Evolutionary conservation across 2,113 vertebrate genomes (phyloP), one percentile per base, ranked within the genome.

Genomic region (Prionailurus bengalensis): DNA sequence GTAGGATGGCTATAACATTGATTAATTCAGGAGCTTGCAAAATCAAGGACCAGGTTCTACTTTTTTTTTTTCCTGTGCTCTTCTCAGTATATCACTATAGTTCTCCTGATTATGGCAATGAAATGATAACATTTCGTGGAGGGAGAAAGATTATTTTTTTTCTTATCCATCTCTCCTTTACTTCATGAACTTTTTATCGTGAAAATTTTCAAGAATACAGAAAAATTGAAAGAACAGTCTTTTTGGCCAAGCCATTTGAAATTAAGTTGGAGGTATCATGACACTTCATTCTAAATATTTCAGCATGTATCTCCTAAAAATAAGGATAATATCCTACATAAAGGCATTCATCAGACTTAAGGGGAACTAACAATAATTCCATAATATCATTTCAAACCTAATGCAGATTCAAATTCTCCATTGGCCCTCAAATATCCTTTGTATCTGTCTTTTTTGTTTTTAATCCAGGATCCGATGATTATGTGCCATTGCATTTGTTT

Each of bases 151-250:
- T 23, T 85, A 1, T 82, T 87, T 93, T 25, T 25, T 76, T 73
- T 68, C 23, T 88, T 45, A 83, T 36, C 27, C 36, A 55, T 70
- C 31, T 82, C 13, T 58, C 36, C 86, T 80, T 93, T 90, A 31
- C 7, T 92, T 96, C 23, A 53, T 25, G 15, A 65, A 36, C 17
- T 31, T 63, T 66, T 89, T 78, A 79, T 78, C 84, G 89, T 81
- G 53, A 96, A 95, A 93, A 95, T 1, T 71, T 86, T 96, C 14
- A 95, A 89, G 7, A 19, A 31, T 89, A 55, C 7, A 85, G 16
- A 16, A 89, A 96, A 71, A 85, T 51, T 70, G 19, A 63, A 86
- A 29, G 29, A 61, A 58, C 45, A 36, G 25, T 29, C 33, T 79
- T 93, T 23, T 65, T 53, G 21, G 0, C 15, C 16, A 76, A 88